These are phyloP conservation scores for Apodemia duryi DNA, from an alignment of 2,888 invertebrate genomes.

Conservation along the genomic window DNA sequence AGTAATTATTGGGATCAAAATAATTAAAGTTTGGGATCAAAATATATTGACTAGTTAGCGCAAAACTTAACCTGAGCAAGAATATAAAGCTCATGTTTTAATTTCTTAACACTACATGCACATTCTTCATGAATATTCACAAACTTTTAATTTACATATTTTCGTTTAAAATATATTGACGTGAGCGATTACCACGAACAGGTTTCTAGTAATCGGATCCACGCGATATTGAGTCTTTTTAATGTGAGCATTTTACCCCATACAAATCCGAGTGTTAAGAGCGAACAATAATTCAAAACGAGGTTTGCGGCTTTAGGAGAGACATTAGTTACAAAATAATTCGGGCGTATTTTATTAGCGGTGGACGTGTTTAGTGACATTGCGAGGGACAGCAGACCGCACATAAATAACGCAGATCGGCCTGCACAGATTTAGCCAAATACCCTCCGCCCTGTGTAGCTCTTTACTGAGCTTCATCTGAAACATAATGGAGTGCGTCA, in stretches of 20 bases:
- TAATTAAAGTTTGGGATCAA: no score
- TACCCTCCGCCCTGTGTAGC: slow-evolving; percentile 6
- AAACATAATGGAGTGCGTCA: neutral
- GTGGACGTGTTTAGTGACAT: slow-evolving; percentile 27
- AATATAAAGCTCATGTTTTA: no score
- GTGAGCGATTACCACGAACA: neutral
- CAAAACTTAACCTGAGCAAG: no score
- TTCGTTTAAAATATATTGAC: neutral
- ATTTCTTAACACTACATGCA: neutral
- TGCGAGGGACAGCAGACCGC: slow-evolving; percentile 23
- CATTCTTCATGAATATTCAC: neutral
- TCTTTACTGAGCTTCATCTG: slow-evolving; percentile 9
- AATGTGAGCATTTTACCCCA: neutral
- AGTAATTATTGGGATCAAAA: no score
- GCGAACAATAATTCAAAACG: slow-evolving; percentile 12
- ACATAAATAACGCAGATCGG: slow-evolving; percentile 46
- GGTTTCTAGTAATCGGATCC: neutral
- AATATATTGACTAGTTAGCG: no score
- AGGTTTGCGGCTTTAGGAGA: slow-evolving; percentile 14
- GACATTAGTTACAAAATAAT: slow-evolving; percentile 27
- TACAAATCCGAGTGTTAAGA: slow-evolving; percentile 4
- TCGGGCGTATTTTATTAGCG: slow-evolving; percentile 29
- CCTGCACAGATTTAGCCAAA: slow-evolving; percentile 46
- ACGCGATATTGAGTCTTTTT: neutral
- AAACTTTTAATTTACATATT: neutral